Evolutionary conservation across 2,888 invertebrate species (phyloP).

Genomic region (Coelopa pilipes): DNA sequence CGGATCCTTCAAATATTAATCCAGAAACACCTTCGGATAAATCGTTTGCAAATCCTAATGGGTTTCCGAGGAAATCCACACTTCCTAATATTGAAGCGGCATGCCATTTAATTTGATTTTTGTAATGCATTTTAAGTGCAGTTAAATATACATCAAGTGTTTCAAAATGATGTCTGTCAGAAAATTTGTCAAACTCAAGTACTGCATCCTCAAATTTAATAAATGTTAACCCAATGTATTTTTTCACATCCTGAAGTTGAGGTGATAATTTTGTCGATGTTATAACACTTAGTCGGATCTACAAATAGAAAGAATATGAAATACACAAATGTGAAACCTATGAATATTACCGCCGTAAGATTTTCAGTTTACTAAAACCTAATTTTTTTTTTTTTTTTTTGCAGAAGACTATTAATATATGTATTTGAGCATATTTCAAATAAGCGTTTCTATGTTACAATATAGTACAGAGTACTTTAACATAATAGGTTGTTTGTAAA

Average conservation of each 20-base stretch:
- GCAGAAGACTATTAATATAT: too few relatives aligned
- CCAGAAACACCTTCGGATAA: slow-evolving; percentile 95
- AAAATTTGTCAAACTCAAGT: slow-evolving; percentile 90
- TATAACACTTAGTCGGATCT: slow-evolving; percentile 89
- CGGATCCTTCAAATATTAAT: slow-evolving; percentile 90
- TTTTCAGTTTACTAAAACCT: too few relatives aligned
- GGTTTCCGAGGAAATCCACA: slow-evolving; percentile 98
- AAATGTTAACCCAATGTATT: slow-evolving; percentile 85
- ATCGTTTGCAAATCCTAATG: slow-evolving; percentile 94
- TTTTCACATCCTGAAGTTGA: slow-evolving; percentile 83
- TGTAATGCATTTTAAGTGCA: slow-evolving; percentile 87
- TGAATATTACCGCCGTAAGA: too few relatives aligned
- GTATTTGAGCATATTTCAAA: too few relatives aligned
- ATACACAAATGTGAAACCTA: too few relatives aligned
- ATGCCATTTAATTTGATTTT: slow-evolving; percentile 92
- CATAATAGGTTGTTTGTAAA: too few relatives aligned
- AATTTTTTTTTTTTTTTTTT: too few relatives aligned
- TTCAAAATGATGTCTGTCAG: slow-evolving; percentile 89
- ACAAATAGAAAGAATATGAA: slow-evolving; percentile 39
- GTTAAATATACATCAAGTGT: slow-evolving; percentile 85
- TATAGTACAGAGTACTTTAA: too few relatives aligned
- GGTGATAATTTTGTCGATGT: slow-evolving; percentile 85
- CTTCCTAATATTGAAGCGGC: slow-evolving; percentile 95
- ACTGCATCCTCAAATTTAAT: slow-evolving; percentile 97
- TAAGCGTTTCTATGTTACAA: too few relatives aligned